Evolutionary conservation across 1,140 invertebrate species (phyloP).

Genomic region (Platyura marginata): DNA sequence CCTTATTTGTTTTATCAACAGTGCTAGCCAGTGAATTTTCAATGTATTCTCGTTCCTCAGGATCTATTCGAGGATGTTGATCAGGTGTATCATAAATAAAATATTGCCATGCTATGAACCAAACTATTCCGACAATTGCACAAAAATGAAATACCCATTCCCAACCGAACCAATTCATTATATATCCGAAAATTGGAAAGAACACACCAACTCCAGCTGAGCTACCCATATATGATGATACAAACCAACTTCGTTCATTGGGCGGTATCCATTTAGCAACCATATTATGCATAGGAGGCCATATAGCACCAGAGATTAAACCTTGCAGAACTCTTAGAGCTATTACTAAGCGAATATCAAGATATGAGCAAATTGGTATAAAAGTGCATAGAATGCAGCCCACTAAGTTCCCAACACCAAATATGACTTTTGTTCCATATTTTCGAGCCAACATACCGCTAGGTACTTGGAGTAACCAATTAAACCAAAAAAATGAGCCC

Average conservation of each 20-base stretch:
- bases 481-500: constrained; percentile 56
- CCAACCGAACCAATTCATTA: constrained; percentile 49
- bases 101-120: constrained; percentile 45
- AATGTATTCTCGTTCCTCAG: constrained; percentile 42
- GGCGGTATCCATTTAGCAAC: constrained; percentile 73
- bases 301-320: constrained; percentile 47
- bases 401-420: constrained; percentile 45
- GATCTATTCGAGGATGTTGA: constrained; percentile 53
- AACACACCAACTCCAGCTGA: constrained; percentile 46
- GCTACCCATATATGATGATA: constrained; percentile 48
- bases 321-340: no score
- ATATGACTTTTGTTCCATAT: constrained; percentile 51
- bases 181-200: constrained; percentile 44
- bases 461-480: constrained; percentile 52
- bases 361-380: constrained; percentile 42
- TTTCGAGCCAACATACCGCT: constrained; percentile 48
- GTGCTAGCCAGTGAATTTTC: no score
- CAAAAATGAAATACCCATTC: constrained; percentile 53
- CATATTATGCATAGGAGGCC: constrained; percentile 67
- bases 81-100: constrained; percentile 47
- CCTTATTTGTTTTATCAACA: no score
- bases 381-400: constrained; percentile 48
- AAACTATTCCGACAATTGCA: constrained; percentile 40
- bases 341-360: no score
- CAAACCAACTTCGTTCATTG: constrained; percentile 54